Evolutionary conservation across 2,888 invertebrate species (phyloP).

Genomic region (Zaprionus obscuricornis): DNA sequence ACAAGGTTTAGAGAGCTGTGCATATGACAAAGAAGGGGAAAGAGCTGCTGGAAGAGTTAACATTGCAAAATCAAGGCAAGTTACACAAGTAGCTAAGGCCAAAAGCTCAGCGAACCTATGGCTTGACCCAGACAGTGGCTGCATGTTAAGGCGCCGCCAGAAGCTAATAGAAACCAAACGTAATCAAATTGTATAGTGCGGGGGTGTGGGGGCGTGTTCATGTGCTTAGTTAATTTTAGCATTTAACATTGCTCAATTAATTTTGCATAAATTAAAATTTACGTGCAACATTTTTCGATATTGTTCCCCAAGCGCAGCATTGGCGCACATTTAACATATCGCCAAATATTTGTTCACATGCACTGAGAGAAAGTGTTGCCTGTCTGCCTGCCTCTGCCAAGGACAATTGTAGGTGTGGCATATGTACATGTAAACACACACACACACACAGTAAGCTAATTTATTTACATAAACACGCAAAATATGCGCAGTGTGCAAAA

Average conservation of each 20-base stretch:
- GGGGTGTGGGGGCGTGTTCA: not conserved
- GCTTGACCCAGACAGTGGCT: no score
- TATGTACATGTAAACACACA: no score
- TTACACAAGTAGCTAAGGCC: no score
- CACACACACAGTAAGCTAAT: slow-evolving; percentile 43
- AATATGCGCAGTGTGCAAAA: slow-evolving; percentile 52
- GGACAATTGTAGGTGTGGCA: slow-evolving; percentile 8
- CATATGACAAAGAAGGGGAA: not conserved
- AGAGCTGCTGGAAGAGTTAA: no score
- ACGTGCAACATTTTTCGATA: slow-evolving; percentile 1
- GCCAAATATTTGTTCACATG: slow-evolving; percentile 63
- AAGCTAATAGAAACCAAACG: no score
- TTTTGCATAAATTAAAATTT: slow-evolving; percentile 70
- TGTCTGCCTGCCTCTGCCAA: not conserved
- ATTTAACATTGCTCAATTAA: slow-evolving; percentile 71
- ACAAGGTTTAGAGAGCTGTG: slow-evolving; percentile 40
- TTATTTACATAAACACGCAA: slow-evolving; percentile 67
- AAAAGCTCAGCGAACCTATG: no score
- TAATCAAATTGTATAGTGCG: no score
- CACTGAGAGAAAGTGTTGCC: no score
- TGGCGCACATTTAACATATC: slow-evolving; percentile 64
- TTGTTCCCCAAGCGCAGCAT: slow-evolving; percentile 20
- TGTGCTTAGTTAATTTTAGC: slow-evolving; percentile 42
- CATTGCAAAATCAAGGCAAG: no score
- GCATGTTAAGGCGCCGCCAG: no score